phyloP scores from a whole-genome alignment of 2,888 invertebrate genomes.

The Diaphora mendica region DNA sequence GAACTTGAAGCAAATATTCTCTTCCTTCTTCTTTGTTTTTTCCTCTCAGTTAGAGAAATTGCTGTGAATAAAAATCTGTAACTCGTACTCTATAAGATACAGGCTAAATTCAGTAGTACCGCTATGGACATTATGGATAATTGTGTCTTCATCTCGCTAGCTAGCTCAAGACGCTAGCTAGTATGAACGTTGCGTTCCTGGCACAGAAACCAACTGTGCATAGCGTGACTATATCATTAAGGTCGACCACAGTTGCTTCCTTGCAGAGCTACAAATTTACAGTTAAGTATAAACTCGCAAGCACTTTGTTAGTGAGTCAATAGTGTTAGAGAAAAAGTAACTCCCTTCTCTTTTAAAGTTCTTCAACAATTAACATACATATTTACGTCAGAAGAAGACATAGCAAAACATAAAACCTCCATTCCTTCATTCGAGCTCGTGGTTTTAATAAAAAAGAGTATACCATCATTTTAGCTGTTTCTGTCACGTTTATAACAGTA shows the following conservation, averaged over 20 bases:
- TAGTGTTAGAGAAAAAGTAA: background rate
- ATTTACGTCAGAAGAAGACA: background rate
- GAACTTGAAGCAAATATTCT: no score
- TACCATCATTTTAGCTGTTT: background rate
- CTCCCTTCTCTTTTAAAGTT: background rate
- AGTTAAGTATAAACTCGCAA: background rate
- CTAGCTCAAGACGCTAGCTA: background rate
- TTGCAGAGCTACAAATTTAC: background rate
- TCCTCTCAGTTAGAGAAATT: no score
- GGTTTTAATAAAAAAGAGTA: conserved; percentile 7
- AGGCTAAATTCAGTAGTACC: no score
- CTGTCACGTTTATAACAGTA: background rate
- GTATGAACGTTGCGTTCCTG: background rate
- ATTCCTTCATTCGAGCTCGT: background rate
- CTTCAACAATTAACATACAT: background rate
- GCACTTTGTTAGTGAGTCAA: background rate
- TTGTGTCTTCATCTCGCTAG: background rate
- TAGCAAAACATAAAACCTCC: background rate
- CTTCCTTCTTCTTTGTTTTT: background rate
- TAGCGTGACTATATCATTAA: background rate
- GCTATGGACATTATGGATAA: background rate
- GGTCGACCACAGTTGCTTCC: background rate
- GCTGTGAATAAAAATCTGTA: no score
- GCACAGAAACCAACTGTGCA: background rate
- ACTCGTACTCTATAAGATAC: no score